A percentile compares a stretch with the other conserved stretches of the same genome.
Conservation (phyloP, 2,888 invertebrate species). For the Orchestes rusci region DNA sequence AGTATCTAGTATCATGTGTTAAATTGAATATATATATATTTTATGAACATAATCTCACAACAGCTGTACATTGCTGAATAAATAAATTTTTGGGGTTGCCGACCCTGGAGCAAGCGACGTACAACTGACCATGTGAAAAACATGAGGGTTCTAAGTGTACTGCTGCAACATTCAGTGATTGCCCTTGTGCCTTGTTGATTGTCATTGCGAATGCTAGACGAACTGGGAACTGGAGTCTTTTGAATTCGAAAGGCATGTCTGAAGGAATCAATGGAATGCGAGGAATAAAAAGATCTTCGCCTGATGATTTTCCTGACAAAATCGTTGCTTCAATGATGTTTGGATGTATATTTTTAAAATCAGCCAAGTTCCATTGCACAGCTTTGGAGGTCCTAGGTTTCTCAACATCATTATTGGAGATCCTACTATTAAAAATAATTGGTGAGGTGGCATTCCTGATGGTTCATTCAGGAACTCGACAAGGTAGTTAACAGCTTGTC, state of each 20-base stretch:
- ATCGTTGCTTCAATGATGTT: conserved; percentile 6
- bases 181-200: conserved; percentile 5
- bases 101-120: background rate
- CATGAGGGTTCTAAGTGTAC: conserved; percentile 1
- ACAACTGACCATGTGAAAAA: conserved; percentile 2
- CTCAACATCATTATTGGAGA: conserved; percentile 2
- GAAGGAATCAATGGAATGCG: conserved; percentile 15
- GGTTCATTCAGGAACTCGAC: conserved; percentile 1
- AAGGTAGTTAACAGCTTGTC: conserved; percentile 6
- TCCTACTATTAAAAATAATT: conserved; percentile 1
- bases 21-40: too few relatives aligned
- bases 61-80: too few relatives aligned
- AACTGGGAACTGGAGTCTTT: too few relatives aligned
- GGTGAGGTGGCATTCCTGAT: conserved; percentile 2
- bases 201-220: conserved; percentile 15
- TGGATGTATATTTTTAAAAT: conserved; percentile 8
- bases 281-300: conserved; percentile 12
- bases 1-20: too few relatives aligned
- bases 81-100: too few relatives aligned
- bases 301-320: too few relatives aligned
- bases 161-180: conserved; percentile 4
- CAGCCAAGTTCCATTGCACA: too few relatives aligned
- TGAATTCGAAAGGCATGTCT: conserved; percentile 12
- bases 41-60: too few relatives aligned
- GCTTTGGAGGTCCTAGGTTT: background rate